A percentile compares a stretch with the other conserved stretches of the same genome.
These are phyloP conservation scores for Martes martes DNA, from an alignment of 2,113 vertebrate genomes.

Conservation along the genomic window DNA sequence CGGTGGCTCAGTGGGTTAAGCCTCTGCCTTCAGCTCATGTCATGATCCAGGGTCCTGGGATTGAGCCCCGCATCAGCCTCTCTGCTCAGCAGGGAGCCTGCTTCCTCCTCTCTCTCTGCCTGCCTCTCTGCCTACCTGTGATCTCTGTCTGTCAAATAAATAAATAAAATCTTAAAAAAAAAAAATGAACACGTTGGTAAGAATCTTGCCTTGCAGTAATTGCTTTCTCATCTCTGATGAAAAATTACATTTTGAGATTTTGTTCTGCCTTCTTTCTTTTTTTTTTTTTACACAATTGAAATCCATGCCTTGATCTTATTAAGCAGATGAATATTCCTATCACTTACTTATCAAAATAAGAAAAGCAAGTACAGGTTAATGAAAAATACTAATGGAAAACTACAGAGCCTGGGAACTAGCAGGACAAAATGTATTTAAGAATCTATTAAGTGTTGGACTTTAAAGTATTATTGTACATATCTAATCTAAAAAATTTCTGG, in stretches of 20 bases:
- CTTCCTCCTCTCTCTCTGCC: too few species aligned
- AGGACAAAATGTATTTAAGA: background rate
- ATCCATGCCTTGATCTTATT: background rate
- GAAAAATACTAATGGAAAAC: background rate
- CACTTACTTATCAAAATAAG: background rate
- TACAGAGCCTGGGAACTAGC: background rate
- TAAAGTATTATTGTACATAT: background rate
- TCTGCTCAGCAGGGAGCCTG: too few species aligned
- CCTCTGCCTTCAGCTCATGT: too few species aligned
- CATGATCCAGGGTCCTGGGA: too few species aligned
- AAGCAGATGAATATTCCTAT: background rate
- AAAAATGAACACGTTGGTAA: background rate
- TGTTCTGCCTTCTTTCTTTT: background rate
- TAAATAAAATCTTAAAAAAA: too few species aligned
- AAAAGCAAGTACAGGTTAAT: background rate
- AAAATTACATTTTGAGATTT: background rate
- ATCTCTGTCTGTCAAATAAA: too few species aligned
- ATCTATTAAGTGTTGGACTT: background rate
- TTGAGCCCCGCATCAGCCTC: too few species aligned
- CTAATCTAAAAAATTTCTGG: background rate
- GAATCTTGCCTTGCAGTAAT: background rate
- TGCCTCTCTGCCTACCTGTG: too few species aligned
- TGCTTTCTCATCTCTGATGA: background rate
- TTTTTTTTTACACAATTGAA: background rate
- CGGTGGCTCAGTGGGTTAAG: too few species aligned